Evolutionary conservation across 1,140 invertebrate species (phyloP).

Genomic region (Hormaphis cornu): DNA sequence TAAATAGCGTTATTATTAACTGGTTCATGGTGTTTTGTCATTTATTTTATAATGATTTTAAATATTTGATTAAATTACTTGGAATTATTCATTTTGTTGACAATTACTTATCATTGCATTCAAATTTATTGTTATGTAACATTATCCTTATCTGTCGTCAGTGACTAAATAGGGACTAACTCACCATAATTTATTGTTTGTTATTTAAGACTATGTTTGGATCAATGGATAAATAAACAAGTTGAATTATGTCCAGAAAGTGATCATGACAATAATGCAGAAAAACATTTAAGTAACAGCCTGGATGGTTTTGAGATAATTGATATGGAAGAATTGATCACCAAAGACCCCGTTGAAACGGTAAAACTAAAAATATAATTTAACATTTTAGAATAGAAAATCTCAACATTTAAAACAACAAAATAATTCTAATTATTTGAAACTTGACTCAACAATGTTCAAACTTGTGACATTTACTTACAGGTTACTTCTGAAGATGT

Average conservation of each 20-base stretch:
- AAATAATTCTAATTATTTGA: slow-evolving; percentile 96
- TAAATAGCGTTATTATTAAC: too few relatives aligned
- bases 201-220: slow-evolving; percentile 77
- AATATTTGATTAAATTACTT: too few relatives aligned
- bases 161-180: too few relatives aligned
- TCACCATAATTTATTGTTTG: too few relatives aligned
- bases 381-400: slow-evolving; percentile 55
- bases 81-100: too few relatives aligned
- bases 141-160: too few relatives aligned
- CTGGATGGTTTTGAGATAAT: slow-evolving; percentile 13
- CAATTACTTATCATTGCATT: too few relatives aligned
- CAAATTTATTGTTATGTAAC: too few relatives aligned
- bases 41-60: too few relatives aligned
- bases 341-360: neutral
- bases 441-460: slow-evolving; percentile 51
- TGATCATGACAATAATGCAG: slow-evolving; percentile 49
- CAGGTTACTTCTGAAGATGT: slow-evolving; percentile 76
- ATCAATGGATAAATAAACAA: slow-evolving; percentile 88
- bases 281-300: slow-evolving; percentile 36
- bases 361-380: neutral
- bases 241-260: slow-evolving; percentile 66
- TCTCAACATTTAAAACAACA: slow-evolving; percentile 79
- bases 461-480: slow-evolving; percentile 64
- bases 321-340: slow-evolving; percentile 1
- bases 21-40: too few relatives aligned